Evolutionary conservation across 2,797 vertebrate species (phyloP).

Genomic region (Darevskia nairensis): DNA sequence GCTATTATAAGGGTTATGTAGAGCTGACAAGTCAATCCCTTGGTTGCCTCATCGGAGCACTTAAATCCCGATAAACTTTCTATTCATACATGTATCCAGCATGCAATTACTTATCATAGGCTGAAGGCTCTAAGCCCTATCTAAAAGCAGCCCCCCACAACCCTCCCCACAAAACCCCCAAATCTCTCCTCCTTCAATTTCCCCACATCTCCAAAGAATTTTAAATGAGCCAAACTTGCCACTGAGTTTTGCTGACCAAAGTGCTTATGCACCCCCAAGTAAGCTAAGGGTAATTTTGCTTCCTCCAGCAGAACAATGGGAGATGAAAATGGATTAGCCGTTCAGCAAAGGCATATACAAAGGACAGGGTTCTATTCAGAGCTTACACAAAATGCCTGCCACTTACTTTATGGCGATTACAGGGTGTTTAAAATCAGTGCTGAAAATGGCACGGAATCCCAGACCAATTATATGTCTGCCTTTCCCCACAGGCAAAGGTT

Average conservation of each 20-base stretch:
- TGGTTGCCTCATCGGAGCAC: slow-evolving; percentile 14
- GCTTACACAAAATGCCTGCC: slow-evolving; percentile 40
- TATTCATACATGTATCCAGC: neutral
- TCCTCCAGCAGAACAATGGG: slow-evolving; percentile 61
- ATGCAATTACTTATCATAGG: slow-evolving; percentile 48
- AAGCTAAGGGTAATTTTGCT: slow-evolving; percentile 46
- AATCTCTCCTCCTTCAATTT: slow-evolving; percentile 66
- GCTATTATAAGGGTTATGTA: slow-evolving; percentile 18
- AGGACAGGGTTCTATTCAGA: slow-evolving; percentile 37
- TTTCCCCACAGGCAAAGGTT: slow-evolving; percentile 48
- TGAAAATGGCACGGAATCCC: slow-evolving; percentile 50
- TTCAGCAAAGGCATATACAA: slow-evolving; percentile 55
- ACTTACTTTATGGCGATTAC: slow-evolving; percentile 49
- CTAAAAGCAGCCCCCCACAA: slow-evolving; percentile 54
- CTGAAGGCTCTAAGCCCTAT: slow-evolving; percentile 62
- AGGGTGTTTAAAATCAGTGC: slow-evolving; percentile 24
- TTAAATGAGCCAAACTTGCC: slow-evolving; percentile 66
- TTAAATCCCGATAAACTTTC: slow-evolving; percentile 53
- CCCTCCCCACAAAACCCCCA: neutral
- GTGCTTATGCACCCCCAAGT: slow-evolving; percentile 56
- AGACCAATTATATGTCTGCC: slow-evolving; percentile 35
- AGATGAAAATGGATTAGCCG: slow-evolving; percentile 61
- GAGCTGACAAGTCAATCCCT: slow-evolving; percentile 48
- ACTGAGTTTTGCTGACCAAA: slow-evolving; percentile 60
- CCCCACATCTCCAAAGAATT: slow-evolving; percentile 61